phyloP scores from a whole-genome alignment of 2,113 vertebrate genomes.

The Notarius quadriscutis region DNA sequence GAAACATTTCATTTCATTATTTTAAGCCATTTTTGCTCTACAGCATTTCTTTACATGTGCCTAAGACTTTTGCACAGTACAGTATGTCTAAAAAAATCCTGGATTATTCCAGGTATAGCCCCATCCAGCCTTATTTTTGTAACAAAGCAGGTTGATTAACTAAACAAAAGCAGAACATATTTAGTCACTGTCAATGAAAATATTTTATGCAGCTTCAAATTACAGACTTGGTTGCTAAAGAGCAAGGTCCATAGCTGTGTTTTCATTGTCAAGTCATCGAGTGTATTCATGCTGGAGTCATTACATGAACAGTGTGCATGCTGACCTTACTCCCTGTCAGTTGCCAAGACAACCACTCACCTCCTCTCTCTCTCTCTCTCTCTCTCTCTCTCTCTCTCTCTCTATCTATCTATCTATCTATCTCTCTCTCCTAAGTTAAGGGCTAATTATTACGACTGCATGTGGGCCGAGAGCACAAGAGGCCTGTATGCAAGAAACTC shows the following conservation, averaged over 20 bases:
- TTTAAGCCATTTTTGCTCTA: too few relatives aligned
- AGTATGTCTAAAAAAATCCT: background rate
- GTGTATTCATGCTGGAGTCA: slow-evolving; percentile 38
- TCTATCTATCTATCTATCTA: background rate
- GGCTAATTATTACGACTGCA: slow-evolving; percentile 53
- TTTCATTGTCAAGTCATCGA: slow-evolving; percentile 49
- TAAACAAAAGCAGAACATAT: background rate
- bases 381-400: slow-evolving; percentile 5
- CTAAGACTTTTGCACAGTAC: too few relatives aligned
- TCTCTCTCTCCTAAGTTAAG: slow-evolving; percentile 39
- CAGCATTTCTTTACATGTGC: too few relatives aligned
- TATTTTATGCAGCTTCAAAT: background rate
- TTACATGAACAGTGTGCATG: slow-evolving; percentile 53
- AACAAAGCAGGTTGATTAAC: background rate
- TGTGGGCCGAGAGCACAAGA: slow-evolving; percentile 37
- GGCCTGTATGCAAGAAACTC: background rate
- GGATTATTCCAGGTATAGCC: background rate
- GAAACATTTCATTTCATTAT: too few relatives aligned
- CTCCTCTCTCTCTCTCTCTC: slow-evolving; percentile 37
- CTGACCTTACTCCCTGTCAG: slow-evolving; percentile 66
- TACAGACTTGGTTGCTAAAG: background rate
- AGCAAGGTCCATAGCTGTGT: background rate
- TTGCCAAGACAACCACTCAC: slow-evolving; percentile 75
- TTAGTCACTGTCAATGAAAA: background rate
- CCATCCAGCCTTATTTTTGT: background rate